Evolutionary conservation across 2,113 vertebrate species (phyloP), one percentile per base, ranked within the genome.

Genomic region (Cyanistes caeruleus): DNA sequence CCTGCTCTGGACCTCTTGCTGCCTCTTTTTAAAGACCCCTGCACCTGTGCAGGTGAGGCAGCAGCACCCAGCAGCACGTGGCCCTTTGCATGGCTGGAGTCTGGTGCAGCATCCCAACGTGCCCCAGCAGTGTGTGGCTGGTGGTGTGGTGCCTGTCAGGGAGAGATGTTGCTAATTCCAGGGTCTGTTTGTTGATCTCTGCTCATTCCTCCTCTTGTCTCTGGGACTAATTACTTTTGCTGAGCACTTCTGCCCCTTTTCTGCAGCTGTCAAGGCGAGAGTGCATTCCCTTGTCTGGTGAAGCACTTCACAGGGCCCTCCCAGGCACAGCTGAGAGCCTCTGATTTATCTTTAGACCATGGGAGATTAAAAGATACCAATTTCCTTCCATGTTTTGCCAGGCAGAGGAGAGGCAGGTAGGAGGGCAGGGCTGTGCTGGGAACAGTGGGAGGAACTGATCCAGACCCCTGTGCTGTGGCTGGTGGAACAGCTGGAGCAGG

Each of bases 161-260:
- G 25, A 46, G 78, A 69, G 68, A 68, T 3, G 1, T 53, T 2
- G 0, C 46, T 89, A 39, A 77, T 55, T 44, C 68, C 46, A 43
- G 60, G 80, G 64, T 90, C 64, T 68, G 68, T 80, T 87, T 85
- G 65, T 80, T 84, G 64, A 68, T 67, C 76, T 92, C 72, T 85
- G 74, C 81, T 93, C 62, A 0, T 95, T 88, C 72, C 83, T 52
- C 72, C 60, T 85, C 87, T 78, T 1, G 0, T 94, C 76, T 91
- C 85, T 20, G 75, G 68, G 56, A 59, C 88, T 93, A 59, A 93
- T 90, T 62, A 60, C 79, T 96, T 86, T 49, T 70, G 60, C 87
- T 69, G 79, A 60, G 90, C 0, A 22, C 81, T 93, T 94, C 93
- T 94, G 87, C 90, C 76, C 85, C 91, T 93, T 75, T 68, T 23